Evolutionary conservation across 2,113 vertebrate species (phyloP), one percentile per base, ranked within the genome.

Genomic region (Coryphaenoides rupestris): DNA sequence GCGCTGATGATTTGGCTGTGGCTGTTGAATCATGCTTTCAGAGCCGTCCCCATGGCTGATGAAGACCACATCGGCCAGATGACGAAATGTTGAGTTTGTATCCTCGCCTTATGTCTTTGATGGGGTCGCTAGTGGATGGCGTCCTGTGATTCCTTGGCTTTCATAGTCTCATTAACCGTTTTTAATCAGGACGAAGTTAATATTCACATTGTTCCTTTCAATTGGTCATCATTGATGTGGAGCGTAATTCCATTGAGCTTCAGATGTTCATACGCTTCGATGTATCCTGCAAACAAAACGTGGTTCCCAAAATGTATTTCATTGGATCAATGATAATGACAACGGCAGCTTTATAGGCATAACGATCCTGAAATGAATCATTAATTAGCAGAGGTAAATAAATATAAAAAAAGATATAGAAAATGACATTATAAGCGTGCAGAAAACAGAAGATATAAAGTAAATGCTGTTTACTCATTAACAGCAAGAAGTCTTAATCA

Each of bases 371-470:
- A 19, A 54, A 54, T 19, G 19, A 55, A 19, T 19, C 4, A 10
- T 13, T 55, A 55, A 47, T 14, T 33, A 63, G 58, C 55, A 65
- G 59, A 74, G 21, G 47, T 22, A 76, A 78, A 71, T 53, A 3
- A 52, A 78, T 55, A 19, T 59, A 65, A 78, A 45, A 4, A 58
- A 63, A 55, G 28, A 76, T 70, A 17, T 64, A 68, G 19, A 75
- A 75, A 73, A 56, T 47, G 68, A 69, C 60, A 53, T 76, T 55
- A 79, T 68, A 60, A 75, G 23, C 83, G 84, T 87, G 85, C 82
- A 83, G 72, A 81, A 60, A 61, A 64, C 23, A 70, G 13, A 78
- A 82, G 57, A 16, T 4, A 53, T 50, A 70, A 81, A 74, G 5
- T 24, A 75, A 72, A 74, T 56, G 19, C 62, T 75, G 59, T 45